Conservation (phyloP, 2,113 vertebrate genomes). For the Neoarius graeffei region DNA sequence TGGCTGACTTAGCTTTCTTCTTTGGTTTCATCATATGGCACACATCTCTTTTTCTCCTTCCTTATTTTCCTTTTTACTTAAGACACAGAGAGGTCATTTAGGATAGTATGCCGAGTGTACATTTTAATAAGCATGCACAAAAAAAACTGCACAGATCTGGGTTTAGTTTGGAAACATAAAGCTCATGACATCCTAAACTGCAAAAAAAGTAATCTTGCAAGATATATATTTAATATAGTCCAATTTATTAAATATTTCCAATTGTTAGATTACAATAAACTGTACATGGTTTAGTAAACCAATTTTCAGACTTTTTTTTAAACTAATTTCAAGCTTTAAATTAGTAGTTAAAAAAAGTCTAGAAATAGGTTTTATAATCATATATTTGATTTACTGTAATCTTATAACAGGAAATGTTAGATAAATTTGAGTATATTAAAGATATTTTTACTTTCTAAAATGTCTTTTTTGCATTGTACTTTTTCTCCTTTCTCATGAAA, state of each 20-base stretch:
- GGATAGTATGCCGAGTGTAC: slow-evolving; percentile 56
- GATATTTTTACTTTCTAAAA: not conserved
- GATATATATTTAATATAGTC: not conserved
- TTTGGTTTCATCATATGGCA: slow-evolving; percentile 52
- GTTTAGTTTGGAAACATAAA: slow-evolving; percentile 41
- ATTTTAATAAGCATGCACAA: slow-evolving; percentile 60
- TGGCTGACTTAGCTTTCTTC: slow-evolving; percentile 43
- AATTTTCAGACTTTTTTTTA: not conserved
- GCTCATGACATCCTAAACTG: not conserved
- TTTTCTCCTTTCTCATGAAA: no score
- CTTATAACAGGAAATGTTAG: not conserved
- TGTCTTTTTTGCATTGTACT: not conserved
- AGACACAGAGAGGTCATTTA: slow-evolving; percentile 60
- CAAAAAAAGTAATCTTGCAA: not conserved
- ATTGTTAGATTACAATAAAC: not conserved
- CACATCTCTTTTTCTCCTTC: slow-evolving; percentile 55
- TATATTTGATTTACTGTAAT: not conserved
- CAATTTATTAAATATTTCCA: not conserved
- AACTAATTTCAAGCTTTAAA: not conserved
- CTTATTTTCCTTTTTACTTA: slow-evolving; percentile 39
- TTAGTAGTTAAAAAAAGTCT: no score
- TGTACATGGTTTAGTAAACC: not conserved
- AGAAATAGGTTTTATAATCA: not conserved
- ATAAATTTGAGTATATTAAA: not conserved
- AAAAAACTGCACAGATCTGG: slow-evolving; percentile 8